Evolutionary conservation across 2,888 invertebrate species (phyloP).

Genomic region (Drosophila diplacantha): DNA sequence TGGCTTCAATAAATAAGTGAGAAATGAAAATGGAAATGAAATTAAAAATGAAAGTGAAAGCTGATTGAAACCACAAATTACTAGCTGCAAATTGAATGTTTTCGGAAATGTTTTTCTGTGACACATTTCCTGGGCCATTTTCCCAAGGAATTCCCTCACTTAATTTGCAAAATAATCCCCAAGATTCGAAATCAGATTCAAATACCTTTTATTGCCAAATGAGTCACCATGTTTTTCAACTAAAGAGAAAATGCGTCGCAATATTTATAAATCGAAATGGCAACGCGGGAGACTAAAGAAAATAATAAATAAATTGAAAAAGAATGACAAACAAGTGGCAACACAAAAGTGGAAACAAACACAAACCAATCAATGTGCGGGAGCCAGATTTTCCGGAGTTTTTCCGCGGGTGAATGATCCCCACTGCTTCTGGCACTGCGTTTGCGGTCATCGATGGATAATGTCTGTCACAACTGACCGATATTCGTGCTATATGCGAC

Average conservation of each 20-base stretch:
- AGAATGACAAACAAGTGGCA: slow-evolving; percentile 59
- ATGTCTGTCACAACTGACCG: slow-evolving; percentile 15
- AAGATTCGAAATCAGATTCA: not conserved
- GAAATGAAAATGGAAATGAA: not conserved
- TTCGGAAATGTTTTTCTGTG: not conserved
- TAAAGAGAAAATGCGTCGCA: slow-evolving; percentile 59
- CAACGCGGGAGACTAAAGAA: not conserved
- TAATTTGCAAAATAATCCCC: not conserved
- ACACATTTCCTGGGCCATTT: not conserved
- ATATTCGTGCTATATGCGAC: slow-evolving; percentile 31
- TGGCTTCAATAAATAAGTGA: not conserved
- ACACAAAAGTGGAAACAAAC: not conserved
- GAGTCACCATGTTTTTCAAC: slow-evolving; percentile 40
- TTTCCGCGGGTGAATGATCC: slow-evolving; percentile 12
- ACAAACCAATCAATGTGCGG: slow-evolving; percentile 2
- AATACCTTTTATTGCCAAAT: slow-evolving; percentile 9
- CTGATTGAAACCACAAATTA: slow-evolving; percentile 4
- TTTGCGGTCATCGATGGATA: slow-evolving; percentile 14
- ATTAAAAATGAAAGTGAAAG: not conserved
- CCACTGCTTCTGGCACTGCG: slow-evolving; percentile 1
- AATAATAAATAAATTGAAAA: slow-evolving; percentile 22
- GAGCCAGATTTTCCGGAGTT: slow-evolving; percentile 2
- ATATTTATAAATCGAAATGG: slow-evolving; percentile 54
- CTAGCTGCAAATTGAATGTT: not conserved
- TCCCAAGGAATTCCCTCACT: not conserved